Percentiles rank a stretch among this genome's conserved stretches.
These are phyloP conservation scores for Mesorhabditis spiculigera DNA, from an alignment of 2,888 invertebrate species.

Conservation along the genomic window DNA sequence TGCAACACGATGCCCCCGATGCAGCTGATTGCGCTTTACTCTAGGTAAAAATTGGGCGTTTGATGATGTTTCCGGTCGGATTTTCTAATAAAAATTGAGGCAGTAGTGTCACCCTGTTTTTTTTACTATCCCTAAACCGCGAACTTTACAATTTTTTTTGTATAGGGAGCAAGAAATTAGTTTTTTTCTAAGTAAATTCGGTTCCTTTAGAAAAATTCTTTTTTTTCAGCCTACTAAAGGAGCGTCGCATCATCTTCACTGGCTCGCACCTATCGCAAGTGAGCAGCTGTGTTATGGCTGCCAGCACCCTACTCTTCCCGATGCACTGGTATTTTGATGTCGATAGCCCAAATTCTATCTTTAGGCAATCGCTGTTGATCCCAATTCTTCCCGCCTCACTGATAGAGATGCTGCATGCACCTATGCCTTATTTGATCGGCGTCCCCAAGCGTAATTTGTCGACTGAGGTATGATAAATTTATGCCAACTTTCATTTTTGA, in stretches of 20 bases:
- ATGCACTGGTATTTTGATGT: slow-evolving; percentile 77
- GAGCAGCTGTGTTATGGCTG: slow-evolving; percentile 81
- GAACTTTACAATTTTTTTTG: too few species aligned
- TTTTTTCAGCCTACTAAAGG: slow-evolving; percentile 75
- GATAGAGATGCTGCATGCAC: slow-evolving; percentile 68
- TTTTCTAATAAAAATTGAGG: too few species aligned
- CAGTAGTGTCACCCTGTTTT: too few species aligned
- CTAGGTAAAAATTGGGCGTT: slow-evolving; percentile 64
- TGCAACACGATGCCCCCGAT: slow-evolving; percentile 91
- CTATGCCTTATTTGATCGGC: slow-evolving; percentile 96
- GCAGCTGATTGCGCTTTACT: slow-evolving; percentile 92
- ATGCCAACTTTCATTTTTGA: not conserved
- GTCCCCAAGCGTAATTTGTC: slow-evolving; percentile 79
- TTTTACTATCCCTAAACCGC: too few species aligned
- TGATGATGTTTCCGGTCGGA: too few species aligned
- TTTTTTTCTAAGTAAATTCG: not conserved
- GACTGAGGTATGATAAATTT: slow-evolving; percentile 12
- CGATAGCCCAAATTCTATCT: slow-evolving; percentile 10
- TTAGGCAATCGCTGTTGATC: slow-evolving; percentile 41
- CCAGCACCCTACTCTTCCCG: slow-evolving; percentile 88
- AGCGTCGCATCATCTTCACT: slow-evolving; percentile 86
- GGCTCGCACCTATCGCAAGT: slow-evolving; percentile 83
- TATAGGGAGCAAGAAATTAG: too few species aligned
- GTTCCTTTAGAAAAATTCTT: slow-evolving; percentile 9
- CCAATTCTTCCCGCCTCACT: slow-evolving; percentile 18